phyloP scores from a whole-genome alignment of 2,888 invertebrate species.

The Psylliodes chrysocephalus region DNA sequence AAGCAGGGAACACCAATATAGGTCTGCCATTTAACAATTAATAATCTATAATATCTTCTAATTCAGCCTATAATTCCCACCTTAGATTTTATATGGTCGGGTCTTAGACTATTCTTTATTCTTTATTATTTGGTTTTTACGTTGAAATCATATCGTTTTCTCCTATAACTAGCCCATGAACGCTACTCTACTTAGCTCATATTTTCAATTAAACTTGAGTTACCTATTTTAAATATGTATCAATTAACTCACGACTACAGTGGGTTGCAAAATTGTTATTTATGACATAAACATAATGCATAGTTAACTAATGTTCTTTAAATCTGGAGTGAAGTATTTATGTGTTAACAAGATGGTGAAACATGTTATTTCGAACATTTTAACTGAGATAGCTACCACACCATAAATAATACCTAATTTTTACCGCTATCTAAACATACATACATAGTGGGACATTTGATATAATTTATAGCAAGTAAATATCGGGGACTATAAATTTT shows the following conservation, averaged over 20 bases:
- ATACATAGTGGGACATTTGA: slow-evolving; percentile 18
- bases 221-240: background rate
- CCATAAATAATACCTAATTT: slow-evolving; percentile 28
- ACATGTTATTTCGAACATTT: slow-evolving; percentile 23
- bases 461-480: slow-evolving; percentile 36
- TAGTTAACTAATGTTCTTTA: slow-evolving; percentile 7
- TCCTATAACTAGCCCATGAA: too few species aligned
- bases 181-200: too few species aligned
- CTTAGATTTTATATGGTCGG: too few species aligned
- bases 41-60: too few species aligned
- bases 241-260: slow-evolving; percentile 5
- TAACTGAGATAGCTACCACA: slow-evolving; percentile 20
- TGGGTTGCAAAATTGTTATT: slow-evolving; percentile 5
- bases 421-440: slow-evolving; percentile 32
- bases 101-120: too few species aligned
- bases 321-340: slow-evolving; percentile 27
- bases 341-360: slow-evolving; percentile 28
- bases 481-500: slow-evolving; percentile 34
- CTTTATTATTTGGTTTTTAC: too few species aligned
- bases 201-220: too few species aligned
- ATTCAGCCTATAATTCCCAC: too few species aligned
- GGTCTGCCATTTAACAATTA: too few species aligned
- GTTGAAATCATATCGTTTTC: too few species aligned
- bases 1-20: too few species aligned
- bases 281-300: slow-evolving; percentile 9